Conservation (phyloP, 2,888 invertebrate species). For the Polydesmus complanatus region DNA sequence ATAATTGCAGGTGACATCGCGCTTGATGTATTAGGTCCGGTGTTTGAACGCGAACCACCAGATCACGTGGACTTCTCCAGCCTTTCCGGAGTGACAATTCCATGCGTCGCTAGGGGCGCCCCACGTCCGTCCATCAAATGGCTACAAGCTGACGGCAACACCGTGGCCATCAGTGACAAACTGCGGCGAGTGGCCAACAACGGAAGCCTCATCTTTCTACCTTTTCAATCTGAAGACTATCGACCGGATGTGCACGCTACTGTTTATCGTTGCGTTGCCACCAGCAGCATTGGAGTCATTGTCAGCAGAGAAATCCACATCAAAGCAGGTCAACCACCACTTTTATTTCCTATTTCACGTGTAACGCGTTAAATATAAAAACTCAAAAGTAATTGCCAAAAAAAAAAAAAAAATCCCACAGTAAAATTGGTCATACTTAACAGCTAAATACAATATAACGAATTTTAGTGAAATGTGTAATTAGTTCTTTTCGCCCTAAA, state of each 20-base stretch:
- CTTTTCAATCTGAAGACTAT: constrained; percentile 20
- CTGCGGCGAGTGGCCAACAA: constrained; percentile 19
- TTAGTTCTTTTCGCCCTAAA: too few species aligned
- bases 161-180: constrained; percentile 8
- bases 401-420: too few species aligned
- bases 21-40: constrained; percentile 24
- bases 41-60: constrained; percentile 31
- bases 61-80: constrained; percentile 28
- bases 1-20: too few species aligned
- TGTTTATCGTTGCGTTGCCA: constrained; percentile 20
- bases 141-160: constrained; percentile 14
- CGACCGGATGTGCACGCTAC: constrained; percentile 20
- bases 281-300: constrained; percentile 19
- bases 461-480: too few species aligned
- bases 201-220: constrained; percentile 20
- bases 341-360: too few species aligned
- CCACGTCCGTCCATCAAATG: constrained; percentile 26
- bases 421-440: too few species aligned
- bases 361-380: too few species aligned
- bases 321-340: constrained; percentile 20
- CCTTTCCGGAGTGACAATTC: constrained; percentile 27
- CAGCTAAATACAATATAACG: too few species aligned
- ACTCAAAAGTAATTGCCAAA: too few species aligned
- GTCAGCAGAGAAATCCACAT: constrained; percentile 21
- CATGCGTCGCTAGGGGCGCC: constrained; percentile 31